Percentiles rank a stretch among this genome's conserved stretches.
These are phyloP conservation scores for Caenorhabditis uteleia DNA, from an alignment of 2,888 invertebrate genomes.

Conservation along the genomic window DNA sequence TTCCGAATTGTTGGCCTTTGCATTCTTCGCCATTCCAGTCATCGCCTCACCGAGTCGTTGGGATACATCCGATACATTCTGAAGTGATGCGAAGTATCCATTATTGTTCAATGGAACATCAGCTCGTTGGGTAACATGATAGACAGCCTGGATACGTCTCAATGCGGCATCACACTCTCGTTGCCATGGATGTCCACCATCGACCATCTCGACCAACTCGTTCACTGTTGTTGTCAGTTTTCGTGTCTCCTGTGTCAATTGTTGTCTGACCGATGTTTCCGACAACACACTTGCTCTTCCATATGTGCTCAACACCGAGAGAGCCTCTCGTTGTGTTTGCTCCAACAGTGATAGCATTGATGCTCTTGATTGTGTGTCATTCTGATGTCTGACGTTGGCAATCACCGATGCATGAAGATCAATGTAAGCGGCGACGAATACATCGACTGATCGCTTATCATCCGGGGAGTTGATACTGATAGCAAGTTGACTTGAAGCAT, in stretches of 20 bases:
- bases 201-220: conserved; percentile 85
- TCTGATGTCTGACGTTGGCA: conserved; percentile 31
- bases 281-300: conserved; percentile 36
- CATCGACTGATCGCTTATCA: conserved; percentile 53
- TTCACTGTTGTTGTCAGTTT: conserved; percentile 74
- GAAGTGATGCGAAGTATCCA: conserved; percentile 71
- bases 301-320: conserved; percentile 47
- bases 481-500: conserved; percentile 82
- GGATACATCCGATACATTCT: conserved; percentile 81
- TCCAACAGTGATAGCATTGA: conserved; percentile 39
- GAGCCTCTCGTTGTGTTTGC: conserved; percentile 49
- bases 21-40: conserved; percentile 90
- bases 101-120: conserved; percentile 85
- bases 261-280: conserved; percentile 48
- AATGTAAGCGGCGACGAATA: conserved; percentile 57
- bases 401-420: conserved; percentile 61
- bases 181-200: conserved; percentile 91
- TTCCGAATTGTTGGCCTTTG: conserved; percentile 85
- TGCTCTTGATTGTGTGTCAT: conserved; percentile 11
- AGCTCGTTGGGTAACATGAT: conserved; percentile 83
- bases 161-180: conserved; percentile 95
- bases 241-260: conserved; percentile 44
- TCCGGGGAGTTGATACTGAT: conserved; percentile 52
- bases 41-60: conserved; percentile 78
- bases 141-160: conserved; percentile 85